Evolutionary conservation across 1,140 invertebrate genomes (phyloP).

Genomic region (Cydia splendana): DNA sequence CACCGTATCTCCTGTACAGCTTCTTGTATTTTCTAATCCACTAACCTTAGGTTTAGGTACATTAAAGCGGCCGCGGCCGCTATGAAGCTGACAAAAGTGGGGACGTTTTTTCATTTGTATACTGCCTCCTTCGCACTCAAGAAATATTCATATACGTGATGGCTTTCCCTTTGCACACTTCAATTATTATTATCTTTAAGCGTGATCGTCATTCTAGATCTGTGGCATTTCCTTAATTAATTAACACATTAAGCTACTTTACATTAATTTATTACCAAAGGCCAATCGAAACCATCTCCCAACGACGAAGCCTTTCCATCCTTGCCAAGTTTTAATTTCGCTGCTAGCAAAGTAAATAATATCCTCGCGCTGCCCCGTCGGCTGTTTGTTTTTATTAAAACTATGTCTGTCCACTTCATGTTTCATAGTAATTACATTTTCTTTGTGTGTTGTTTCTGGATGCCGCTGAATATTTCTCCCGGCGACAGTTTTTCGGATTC

Average conservation of each 20-base stretch:
- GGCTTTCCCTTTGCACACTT: no score
- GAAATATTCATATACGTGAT: no score
- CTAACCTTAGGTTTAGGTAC: no score
- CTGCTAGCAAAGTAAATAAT: neutral
- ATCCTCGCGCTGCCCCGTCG: neutral
- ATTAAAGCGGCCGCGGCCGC: no score
- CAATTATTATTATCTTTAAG: no score
- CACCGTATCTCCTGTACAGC: no score
- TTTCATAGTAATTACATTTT: slow-evolving; percentile 37
- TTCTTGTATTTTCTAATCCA: no score
- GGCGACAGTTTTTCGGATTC: slow-evolving; percentile 9
- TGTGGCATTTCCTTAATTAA: no score
- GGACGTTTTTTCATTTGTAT: no score
- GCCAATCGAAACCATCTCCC: neutral
- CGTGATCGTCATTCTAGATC: no score
- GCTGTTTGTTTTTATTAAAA: slow-evolving; percentile 32
- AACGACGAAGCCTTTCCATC: neutral
- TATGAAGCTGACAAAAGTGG: no score
- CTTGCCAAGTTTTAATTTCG: neutral
- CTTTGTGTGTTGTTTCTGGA: slow-evolving; percentile 20
- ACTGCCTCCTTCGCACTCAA: no score
- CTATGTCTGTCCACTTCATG: slow-evolving; percentile 30
- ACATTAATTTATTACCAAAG: neutral
- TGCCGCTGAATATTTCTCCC: slow-evolving; percentile 3
- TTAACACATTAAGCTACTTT: neutral